Percentiles rank a stretch among this genome's conserved stretches.
Conservation (phyloP, 1,140 invertebrate genomes). For the Orius insidiosus region DNA sequence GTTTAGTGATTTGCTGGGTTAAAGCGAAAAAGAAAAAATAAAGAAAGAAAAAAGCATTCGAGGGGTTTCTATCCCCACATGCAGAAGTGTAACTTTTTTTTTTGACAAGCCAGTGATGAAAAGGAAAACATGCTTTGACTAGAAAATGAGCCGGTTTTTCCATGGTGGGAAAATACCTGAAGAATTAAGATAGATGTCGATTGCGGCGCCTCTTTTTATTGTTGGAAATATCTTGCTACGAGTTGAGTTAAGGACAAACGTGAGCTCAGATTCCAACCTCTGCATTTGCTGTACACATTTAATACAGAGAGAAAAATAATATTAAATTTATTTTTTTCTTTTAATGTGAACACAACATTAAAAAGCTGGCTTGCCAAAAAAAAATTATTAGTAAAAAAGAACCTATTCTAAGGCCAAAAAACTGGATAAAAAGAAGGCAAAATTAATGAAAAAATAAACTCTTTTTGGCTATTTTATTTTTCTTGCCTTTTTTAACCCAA, state of each 20-base stretch:
- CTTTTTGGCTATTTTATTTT: too few species aligned
- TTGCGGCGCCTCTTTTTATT: slow-evolving; percentile 60
- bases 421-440: too few species aligned
- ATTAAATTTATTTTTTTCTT: too few species aligned
- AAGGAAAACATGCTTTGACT: neutral
- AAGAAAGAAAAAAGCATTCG: slow-evolving; percentile 19
- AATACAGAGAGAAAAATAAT: neutral
- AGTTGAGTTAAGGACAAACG: slow-evolving; percentile 48
- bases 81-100: slow-evolving; percentile 2
- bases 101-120: neutral
- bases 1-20: slow-evolving; percentile 27
- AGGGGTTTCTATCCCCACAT: too few species aligned
- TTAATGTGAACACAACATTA: too few species aligned
- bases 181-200: slow-evolving; percentile 70
- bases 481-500: too few species aligned
- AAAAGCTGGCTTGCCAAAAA: too few species aligned
- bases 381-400: too few species aligned
- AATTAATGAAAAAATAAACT: too few species aligned
- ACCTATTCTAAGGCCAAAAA: too few species aligned
- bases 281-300: slow-evolving; percentile 30
- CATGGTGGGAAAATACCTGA: slow-evolving; percentile 51
- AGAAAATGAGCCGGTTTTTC: slow-evolving; percentile 11
- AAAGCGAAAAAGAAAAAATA: slow-evolving; percentile 28
- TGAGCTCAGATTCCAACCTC: slow-evolving; percentile 52
- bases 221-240: slow-evolving; percentile 65